phyloP scores from a whole-genome alignment of 2,797 vertebrate species.

The Sparus aurata region DNA sequence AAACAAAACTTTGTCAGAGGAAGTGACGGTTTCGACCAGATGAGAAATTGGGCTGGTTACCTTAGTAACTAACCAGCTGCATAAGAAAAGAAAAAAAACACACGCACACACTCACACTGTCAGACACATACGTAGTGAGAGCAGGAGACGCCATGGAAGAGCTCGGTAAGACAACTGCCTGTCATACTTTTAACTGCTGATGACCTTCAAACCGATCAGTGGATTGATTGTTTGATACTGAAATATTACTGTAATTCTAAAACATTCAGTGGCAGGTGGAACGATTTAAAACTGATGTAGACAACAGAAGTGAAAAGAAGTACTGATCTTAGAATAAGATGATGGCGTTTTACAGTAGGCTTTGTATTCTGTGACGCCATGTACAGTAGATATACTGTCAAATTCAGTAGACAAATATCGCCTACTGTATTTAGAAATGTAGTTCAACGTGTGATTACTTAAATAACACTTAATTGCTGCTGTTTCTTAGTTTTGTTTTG shows the following conservation, averaged over 20 bases:
- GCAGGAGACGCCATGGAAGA: constrained; percentile 77
- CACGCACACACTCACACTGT: constrained; percentile 1
- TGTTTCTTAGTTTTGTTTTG: not conserved
- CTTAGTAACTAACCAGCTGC: constrained; percentile 41
- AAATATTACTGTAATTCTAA: not conserved
- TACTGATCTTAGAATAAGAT: not conserved
- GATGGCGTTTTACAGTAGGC: not conserved
- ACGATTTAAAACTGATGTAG: not conserved
- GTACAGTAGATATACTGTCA: not conserved
- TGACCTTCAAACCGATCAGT: not conserved
- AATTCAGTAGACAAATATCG: not conserved
- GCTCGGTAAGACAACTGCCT: constrained; percentile 76
- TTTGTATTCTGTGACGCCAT: not conserved
- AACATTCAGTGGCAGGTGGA: not conserved
- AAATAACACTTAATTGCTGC: not conserved
- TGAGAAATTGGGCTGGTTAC: constrained; percentile 34
- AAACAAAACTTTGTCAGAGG: constrained; percentile 51
- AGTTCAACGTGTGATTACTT: not conserved
- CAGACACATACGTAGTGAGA: constrained; percentile 1
- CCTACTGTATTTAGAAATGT: not conserved
- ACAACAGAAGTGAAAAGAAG: not conserved
- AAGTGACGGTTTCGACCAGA: constrained; percentile 58
- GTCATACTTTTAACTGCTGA: constrained; percentile 9
- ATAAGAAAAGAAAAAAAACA: constrained; percentile 13
- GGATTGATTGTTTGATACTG: not conserved